Evolutionary conservation across 2,888 invertebrate genomes (phyloP).

Genomic region (Amphipyra berbera): DNA sequence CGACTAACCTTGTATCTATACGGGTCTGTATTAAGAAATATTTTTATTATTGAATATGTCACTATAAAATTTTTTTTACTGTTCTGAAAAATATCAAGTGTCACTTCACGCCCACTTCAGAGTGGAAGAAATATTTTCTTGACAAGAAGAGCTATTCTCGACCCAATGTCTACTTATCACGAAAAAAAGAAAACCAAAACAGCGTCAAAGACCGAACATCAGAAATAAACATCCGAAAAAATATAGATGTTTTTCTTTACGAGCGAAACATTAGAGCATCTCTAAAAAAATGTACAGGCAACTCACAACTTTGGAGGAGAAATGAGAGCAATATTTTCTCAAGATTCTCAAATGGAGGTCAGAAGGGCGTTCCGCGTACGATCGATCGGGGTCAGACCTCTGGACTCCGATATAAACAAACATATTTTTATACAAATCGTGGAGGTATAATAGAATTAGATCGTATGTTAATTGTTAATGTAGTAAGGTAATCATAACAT

Average conservation of each 20-base stretch:
- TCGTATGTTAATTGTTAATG: neutral
- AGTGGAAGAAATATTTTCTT: too few species aligned
- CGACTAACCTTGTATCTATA: too few species aligned
- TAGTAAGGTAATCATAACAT: conserved; percentile 1
- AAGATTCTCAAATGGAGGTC: conserved; percentile 28
- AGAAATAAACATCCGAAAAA: neutral
- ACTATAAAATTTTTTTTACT: too few species aligned
- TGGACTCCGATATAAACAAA: conserved; percentile 26
- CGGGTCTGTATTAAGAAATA: too few species aligned
- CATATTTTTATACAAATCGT: conserved; percentile 13
- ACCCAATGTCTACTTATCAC: neutral
- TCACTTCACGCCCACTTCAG: too few species aligned
- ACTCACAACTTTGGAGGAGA: conserved; percentile 16
- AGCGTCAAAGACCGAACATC: neutral
- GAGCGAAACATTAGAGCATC: conserved; percentile 1
- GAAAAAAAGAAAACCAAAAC: neutral
- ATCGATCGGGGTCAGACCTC: conserved; percentile 39
- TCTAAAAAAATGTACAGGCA: conserved; percentile 6
- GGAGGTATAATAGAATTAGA: neutral
- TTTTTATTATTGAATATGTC: too few species aligned
- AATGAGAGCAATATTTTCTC: conserved; percentile 24
- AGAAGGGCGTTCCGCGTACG: conserved; percentile 28
- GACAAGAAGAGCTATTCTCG: too few species aligned
- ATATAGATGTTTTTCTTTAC: conserved; percentile 1
- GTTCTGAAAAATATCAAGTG: too few species aligned